A percentile compares a stretch with the other conserved stretches of the same genome.
Conservation (phyloP, 2,797 vertebrate genomes). For the Thaleichthys pacificus region DNA sequence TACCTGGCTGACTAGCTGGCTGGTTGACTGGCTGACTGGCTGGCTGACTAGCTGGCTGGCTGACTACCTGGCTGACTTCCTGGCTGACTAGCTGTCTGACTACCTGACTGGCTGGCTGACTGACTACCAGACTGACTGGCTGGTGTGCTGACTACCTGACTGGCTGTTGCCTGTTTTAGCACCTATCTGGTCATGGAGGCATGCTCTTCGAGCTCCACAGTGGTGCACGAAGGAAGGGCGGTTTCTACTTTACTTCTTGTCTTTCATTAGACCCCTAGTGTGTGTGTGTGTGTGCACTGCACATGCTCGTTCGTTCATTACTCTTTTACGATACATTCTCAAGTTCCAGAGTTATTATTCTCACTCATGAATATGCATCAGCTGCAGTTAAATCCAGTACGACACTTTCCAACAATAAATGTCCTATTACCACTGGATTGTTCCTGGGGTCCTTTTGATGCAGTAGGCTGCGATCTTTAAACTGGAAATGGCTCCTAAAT, state of each 20-base stretch:
- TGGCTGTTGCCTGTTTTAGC: slow-evolving; percentile 14
- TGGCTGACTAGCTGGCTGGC: too few relatives aligned
- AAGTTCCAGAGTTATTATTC: background rate
- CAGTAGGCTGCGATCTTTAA: slow-evolving; percentile 59
- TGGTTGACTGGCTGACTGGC: too few relatives aligned
- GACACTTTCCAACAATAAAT: slow-evolving; percentile 28
- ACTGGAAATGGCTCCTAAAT: slow-evolving; percentile 61
- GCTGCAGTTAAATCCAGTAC: slow-evolving; percentile 3
- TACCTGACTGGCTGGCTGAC: too few relatives aligned
- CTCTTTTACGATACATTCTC: background rate
- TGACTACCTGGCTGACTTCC: too few relatives aligned
- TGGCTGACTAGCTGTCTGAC: too few relatives aligned
- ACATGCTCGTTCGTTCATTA: background rate
- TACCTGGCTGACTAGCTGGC: too few relatives aligned
- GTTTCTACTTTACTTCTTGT: background rate
- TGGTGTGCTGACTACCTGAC: background rate
- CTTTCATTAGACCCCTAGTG: background rate
- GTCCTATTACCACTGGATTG: slow-evolving; percentile 36
- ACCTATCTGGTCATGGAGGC: too few relatives aligned
- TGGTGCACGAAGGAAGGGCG: too few relatives aligned
- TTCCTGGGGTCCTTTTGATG: slow-evolving; percentile 53
- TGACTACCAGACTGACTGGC: slow-evolving; percentile 25
- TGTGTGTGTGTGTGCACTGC: too few relatives aligned
- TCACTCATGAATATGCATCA: slow-evolving; percentile 17
- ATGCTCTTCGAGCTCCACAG: too few relatives aligned